phyloP scores from a whole-genome alignment of 2,888 invertebrate genomes.

The Trachelus iudaicus region DNA sequence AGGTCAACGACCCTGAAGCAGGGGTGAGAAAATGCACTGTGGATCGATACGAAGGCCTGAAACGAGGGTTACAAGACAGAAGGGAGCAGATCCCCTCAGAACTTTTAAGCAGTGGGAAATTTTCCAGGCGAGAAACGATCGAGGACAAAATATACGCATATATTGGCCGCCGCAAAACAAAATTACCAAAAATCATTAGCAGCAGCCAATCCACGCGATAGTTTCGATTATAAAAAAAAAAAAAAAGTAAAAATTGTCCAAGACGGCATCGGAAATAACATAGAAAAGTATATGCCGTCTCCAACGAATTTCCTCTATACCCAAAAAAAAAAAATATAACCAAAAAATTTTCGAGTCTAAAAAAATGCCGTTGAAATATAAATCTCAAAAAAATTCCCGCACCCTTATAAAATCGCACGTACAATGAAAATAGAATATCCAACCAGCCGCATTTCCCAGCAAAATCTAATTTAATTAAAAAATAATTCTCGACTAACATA shows the following conservation, averaged over 20 bases:
- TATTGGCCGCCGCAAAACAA: neutral
- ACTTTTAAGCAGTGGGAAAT: neutral
- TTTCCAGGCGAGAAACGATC: neutral
- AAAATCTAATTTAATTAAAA: neutral
- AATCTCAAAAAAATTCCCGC: neutral
- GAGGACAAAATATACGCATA: too few relatives aligned
- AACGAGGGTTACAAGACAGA: neutral
- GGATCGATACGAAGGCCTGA: conserved; percentile 17
- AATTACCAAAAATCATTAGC: neutral
- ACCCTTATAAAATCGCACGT: neutral
- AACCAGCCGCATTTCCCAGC: too few relatives aligned
- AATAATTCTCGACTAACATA: neutral
- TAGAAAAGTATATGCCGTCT: too few relatives aligned
- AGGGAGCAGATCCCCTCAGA: neutral
- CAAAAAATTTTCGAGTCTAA: neutral
- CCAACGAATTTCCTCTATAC: neutral
- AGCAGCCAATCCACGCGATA: too few relatives aligned
- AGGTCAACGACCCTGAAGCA: conserved; percentile 15
- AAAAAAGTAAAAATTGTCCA: neutral
- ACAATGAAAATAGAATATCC: neutral
- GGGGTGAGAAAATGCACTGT: conserved; percentile 16
- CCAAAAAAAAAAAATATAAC: neutral
- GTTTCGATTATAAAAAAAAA: neutral
- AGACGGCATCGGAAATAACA: too few relatives aligned
- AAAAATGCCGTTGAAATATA: neutral